These are phyloP conservation scores for Tetraodon nigroviridis DNA, from an alignment of 2,113 vertebrate species.

Conservation along the genomic window DNA sequence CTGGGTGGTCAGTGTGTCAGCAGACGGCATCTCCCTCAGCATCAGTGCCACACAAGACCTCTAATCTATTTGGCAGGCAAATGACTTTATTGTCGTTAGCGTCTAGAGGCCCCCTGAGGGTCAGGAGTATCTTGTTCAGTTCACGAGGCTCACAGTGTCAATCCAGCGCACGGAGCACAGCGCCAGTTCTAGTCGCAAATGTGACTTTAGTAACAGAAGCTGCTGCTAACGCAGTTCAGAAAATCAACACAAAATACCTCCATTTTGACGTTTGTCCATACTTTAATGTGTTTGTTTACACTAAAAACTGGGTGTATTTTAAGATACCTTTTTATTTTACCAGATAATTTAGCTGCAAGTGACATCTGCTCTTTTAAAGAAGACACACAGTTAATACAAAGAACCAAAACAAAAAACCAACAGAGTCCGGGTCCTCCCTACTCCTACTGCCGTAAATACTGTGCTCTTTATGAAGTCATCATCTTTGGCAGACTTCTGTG, in stretches of 20 bases:
- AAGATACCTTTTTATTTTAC: no score
- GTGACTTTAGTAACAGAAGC: slow-evolving; percentile 3
- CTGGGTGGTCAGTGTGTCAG: slow-evolving; percentile 73
- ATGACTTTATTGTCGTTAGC: slow-evolving; percentile 56
- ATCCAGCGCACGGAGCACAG: slow-evolving; percentile 31
- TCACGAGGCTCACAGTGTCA: slow-evolving; percentile 50
- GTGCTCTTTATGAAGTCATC: no score
- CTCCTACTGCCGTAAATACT: no score
- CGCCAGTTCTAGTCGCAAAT: slow-evolving; percentile 19
- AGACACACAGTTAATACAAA: no score
- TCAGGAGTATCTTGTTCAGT: slow-evolving; percentile 66
- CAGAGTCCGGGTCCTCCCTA: no score
- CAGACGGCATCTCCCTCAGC: slow-evolving; percentile 43
- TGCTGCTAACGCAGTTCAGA: neutral
- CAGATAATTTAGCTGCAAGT: no score
- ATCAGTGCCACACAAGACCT: slow-evolving; percentile 45
- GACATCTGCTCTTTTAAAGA: no score
- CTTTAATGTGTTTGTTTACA: no score
- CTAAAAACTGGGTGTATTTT: no score
- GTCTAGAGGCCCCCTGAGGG: slow-evolving; percentile 51
- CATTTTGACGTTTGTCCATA: no score
- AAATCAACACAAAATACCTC: slow-evolving; percentile 7
- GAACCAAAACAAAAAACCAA: no score
- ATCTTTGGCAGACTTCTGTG: no score
- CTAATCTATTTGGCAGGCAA: slow-evolving; percentile 69